Evolutionary conservation across 2,888 invertebrate genomes (phyloP).

Genomic region (Athrips mouffetella): DNA sequence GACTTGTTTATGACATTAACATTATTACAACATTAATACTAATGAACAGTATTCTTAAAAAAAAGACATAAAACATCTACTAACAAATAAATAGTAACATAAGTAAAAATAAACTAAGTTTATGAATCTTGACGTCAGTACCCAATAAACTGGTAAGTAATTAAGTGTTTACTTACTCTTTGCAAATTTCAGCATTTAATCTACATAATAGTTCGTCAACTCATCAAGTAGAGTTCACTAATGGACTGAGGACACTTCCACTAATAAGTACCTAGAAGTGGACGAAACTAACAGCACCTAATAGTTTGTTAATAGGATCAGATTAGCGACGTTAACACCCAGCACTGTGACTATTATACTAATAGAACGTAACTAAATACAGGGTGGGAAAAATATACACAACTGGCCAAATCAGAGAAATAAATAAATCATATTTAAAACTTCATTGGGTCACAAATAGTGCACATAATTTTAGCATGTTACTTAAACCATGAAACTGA

Average conservation of each 20-base stretch:
- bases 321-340: conserved; percentile 7
- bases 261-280: background rate
- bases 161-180: background rate
- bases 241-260: background rate
- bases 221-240: background rate
- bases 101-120: background rate
- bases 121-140: background rate
- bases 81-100: background rate
- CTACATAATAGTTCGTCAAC: too few relatives aligned
- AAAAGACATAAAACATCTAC: too few relatives aligned
- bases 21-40: too few relatives aligned
- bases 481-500: too few relatives aligned
- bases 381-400: too few relatives aligned
- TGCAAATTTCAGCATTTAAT: background rate
- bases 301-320: conserved; percentile 1
- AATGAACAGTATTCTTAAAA: too few relatives aligned
- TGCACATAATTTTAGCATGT: too few relatives aligned
- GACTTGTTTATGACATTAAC: too few relatives aligned
- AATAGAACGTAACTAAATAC: conserved; percentile 5
- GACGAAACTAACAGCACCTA: background rate
- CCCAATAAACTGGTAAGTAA: background rate
- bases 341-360: conserved; percentile 4
- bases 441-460: too few relatives aligned
- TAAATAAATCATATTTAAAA: too few relatives aligned
- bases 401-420: too few relatives aligned